Evolutionary conservation across 1,140 invertebrate species (phyloP).

Genomic region (Microplitis demolitor): DNA sequence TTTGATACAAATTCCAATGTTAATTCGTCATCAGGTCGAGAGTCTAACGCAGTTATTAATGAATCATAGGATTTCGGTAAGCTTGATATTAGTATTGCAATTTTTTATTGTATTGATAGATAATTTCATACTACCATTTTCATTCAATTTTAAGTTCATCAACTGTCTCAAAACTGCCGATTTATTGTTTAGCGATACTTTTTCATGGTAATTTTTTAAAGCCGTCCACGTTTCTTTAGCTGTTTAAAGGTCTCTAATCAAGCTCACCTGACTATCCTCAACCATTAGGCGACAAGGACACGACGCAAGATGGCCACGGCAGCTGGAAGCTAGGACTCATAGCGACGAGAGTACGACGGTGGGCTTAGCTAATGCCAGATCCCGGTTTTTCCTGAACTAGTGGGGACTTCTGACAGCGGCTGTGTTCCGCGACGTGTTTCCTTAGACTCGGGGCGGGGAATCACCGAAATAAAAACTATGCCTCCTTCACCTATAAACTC

Average conservation of each 20-base stretch:
- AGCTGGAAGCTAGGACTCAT: no score
- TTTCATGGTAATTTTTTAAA: slow-evolving; percentile 4
- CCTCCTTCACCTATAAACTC: no score
- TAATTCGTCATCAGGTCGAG: not conserved
- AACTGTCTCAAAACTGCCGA: not conserved
- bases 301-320: no score
- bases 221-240: not conserved
- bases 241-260: not conserved
- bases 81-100: not conserved
- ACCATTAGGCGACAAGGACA: not conserved
- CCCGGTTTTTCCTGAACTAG: no score
- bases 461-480: no score
- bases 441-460: no score
- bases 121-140: not conserved
- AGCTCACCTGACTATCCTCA: not conserved
- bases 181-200: slow-evolving; percentile 5
- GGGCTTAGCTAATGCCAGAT: no score
- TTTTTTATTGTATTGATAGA: not conserved
- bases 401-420: no score
- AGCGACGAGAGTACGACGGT: no score
- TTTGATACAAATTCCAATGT: not conserved
- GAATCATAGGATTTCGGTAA: not conserved
- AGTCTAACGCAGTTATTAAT: not conserved
- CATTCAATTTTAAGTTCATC: not conserved
- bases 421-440: no score